These are phyloP conservation scores for Orchestes rusci DNA, from an alignment of 2,888 invertebrate species.

Conservation along the genomic window DNA sequence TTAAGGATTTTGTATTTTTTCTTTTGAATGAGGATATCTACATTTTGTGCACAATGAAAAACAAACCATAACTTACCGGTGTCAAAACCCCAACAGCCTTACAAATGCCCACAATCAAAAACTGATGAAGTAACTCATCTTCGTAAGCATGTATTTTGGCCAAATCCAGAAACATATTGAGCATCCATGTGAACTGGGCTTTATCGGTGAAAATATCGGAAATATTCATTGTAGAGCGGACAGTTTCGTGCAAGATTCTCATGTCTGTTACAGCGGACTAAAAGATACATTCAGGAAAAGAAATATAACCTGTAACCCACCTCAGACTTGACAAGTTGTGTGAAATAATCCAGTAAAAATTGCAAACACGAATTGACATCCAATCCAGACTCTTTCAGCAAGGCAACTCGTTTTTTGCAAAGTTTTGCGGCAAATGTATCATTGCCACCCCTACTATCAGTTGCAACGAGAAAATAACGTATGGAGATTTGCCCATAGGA, in stretches of 20 bases:
- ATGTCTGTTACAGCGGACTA: conserved; percentile 43
- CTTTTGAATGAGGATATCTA: neutral
- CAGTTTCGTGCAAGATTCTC: conserved; percentile 49
- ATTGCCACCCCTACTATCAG: conserved; percentile 48
- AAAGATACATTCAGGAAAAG: conserved; percentile 27
- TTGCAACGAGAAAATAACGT: conserved; percentile 54
- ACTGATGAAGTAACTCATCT: conserved; percentile 70
- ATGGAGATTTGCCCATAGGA: conserved; percentile 57
- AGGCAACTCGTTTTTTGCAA: conserved; percentile 39
- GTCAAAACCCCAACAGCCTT: conserved; percentile 61
- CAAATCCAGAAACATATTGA: conserved; percentile 60
- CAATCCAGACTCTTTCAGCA: conserved; percentile 55
- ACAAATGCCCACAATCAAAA: conserved; percentile 58
- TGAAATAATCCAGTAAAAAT: conserved; percentile 83
- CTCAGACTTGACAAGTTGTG: conserved; percentile 61
- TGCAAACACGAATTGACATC: conserved; percentile 91
- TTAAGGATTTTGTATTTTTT: too few species aligned
- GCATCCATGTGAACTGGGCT: conserved; percentile 73
- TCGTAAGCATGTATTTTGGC: conserved; percentile 61
- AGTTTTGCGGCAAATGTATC: conserved; percentile 27
- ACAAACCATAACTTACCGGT: conserved; percentile 43
- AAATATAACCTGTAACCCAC: conserved; percentile 37
- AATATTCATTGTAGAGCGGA: conserved; percentile 61
- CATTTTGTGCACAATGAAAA: neutral
- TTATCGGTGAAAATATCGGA: conserved; percentile 71